Conservation (phyloP, 1,140 invertebrate species). For the Lepidurus arcticus region DNA sequence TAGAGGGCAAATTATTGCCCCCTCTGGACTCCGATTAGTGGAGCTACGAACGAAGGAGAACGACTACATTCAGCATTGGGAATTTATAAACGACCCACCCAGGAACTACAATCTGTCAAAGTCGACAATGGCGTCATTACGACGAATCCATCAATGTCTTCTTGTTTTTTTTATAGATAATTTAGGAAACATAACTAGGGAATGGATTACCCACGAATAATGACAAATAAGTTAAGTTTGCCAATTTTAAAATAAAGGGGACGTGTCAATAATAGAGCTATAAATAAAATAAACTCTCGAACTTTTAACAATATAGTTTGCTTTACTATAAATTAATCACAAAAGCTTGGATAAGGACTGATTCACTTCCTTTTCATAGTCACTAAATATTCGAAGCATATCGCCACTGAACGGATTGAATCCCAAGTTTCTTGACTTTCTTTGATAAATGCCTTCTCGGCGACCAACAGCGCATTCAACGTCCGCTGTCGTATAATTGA, state of each 20-base stretch:
- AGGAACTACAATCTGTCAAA: background rate
- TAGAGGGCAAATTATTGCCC: conserved; percentile 56
- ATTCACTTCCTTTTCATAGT: background rate
- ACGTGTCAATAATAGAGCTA: too few relatives aligned
- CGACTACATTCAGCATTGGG: conserved; percentile 59
- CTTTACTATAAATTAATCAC: background rate
- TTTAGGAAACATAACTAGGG: background rate
- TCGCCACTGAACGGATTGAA: conserved; percentile 2
- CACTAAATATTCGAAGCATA: background rate
- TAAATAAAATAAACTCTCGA: too few relatives aligned
- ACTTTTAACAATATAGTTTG: too few relatives aligned
- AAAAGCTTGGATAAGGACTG: background rate
- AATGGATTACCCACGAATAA: background rate
- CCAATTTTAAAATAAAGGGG: too few relatives aligned
- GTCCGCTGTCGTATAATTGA: background rate
- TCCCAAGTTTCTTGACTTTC: background rate
- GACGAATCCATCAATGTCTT: background rate
- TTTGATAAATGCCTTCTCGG: background rate
- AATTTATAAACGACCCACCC: conserved; percentile 48
- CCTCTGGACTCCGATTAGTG: conserved; percentile 59
- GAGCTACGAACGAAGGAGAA: conserved; percentile 57
- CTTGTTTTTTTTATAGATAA: background rate
- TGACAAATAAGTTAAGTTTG: too few relatives aligned
- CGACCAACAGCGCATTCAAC: background rate
- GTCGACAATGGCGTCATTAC: conserved; percentile 9